These are phyloP conservation scores for Danio rerio DNA, from an alignment of 2,113 vertebrate genomes.

Conservation along the genomic window DNA sequence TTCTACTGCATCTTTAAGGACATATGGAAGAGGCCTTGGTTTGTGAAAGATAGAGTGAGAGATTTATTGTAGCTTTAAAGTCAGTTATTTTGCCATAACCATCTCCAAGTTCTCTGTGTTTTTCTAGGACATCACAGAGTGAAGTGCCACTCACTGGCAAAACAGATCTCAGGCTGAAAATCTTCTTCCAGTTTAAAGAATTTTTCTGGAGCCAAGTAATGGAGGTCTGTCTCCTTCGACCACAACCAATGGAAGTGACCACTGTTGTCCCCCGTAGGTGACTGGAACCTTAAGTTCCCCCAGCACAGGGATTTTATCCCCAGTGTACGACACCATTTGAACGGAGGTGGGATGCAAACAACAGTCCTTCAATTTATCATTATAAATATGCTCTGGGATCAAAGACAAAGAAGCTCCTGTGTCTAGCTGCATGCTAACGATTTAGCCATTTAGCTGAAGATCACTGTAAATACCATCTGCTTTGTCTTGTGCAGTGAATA, in stretches of 20 bases:
- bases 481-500: constrained; percentile 35
- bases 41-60: constrained; percentile 39
- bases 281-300: constrained; percentile 16
- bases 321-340: neutral
- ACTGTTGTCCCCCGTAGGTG: neutral
- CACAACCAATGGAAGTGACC: constrained; percentile 14
- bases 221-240: constrained; percentile 13
- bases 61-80: constrained; percentile 24
- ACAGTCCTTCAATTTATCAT: neutral
- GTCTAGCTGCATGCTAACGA: constrained; percentile 25
- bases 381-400: neutral
- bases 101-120: constrained; percentile 7
- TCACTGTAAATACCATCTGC: neutral
- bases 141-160: neutral
- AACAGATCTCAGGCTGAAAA: neutral
- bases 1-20: constrained; percentile 38
- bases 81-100: neutral
- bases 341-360: neutral
- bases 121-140: neutral
- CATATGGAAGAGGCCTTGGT: constrained; percentile 40
- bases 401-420: constrained; percentile 21
- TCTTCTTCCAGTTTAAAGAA: constrained; percentile 18
- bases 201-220: constrained; percentile 39
- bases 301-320: constrained; percentile 5
- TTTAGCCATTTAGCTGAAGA: neutral